phyloP scores from a whole-genome alignment of 37 sponge, comb jelly and placozoan species.

The Corticium candelabrum region DNA sequence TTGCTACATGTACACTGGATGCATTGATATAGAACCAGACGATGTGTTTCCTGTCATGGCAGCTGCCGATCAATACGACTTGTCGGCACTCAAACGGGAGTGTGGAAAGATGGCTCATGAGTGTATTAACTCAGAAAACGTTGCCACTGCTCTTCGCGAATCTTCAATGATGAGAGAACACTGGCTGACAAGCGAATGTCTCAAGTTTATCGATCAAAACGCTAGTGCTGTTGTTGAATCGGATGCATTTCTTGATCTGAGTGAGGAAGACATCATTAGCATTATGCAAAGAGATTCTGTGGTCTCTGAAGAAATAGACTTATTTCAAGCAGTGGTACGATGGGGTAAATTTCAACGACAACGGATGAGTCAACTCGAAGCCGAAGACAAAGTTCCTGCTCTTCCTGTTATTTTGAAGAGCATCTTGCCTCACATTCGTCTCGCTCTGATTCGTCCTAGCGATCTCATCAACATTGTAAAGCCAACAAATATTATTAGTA shows the following conservation, averaged over 20 bases:
- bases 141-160: not conserved
- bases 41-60: not conserved
- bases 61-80: not conserved
- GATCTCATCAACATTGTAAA: not conserved
- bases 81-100: not conserved
- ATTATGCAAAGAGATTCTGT: not conserved
- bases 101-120: not conserved
- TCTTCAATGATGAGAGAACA: not conserved
- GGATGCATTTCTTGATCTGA: not conserved
- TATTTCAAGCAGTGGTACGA: not conserved
- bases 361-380: not conserved
- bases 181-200: not conserved
- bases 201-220: constrained; percentile 1
- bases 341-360: not conserved
- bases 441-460: not conserved
- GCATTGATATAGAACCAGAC: not conserved
- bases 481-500: not conserved
- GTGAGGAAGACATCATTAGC: not conserved
- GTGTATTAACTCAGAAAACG: not conserved
- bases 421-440: not conserved
- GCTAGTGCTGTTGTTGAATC: not conserved
- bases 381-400: not conserved
- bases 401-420: not conserved
- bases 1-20: not conserved
- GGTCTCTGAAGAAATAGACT: not conserved